phyloP scores from a whole-genome alignment of 2,797 vertebrate species.

The Orientallactaga sibirica region DNA sequence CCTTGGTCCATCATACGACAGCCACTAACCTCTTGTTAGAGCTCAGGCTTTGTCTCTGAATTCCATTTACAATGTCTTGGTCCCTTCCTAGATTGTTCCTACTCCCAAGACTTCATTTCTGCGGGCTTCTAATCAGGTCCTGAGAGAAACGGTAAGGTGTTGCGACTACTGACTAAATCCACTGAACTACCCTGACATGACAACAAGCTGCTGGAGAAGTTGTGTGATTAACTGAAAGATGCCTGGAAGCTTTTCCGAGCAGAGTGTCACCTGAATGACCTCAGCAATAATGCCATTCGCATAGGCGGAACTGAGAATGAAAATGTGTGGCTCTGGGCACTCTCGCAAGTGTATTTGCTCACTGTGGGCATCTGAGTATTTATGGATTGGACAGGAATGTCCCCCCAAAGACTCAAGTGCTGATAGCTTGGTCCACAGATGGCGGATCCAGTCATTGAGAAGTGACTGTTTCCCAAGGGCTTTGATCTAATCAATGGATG shows the following conservation, averaged over 20 bases:
- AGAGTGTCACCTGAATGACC: not conserved
- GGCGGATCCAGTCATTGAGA: not conserved
- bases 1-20: accelerated
- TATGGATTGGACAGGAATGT: not conserved
- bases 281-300: not conserved
- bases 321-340: not conserved
- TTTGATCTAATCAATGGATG: not conserved
- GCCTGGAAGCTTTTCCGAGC: slow-evolving; percentile 13
- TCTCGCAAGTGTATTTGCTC: not conserved
- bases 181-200: not conserved
- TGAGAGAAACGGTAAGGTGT: not conserved
- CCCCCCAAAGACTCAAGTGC: not conserved
- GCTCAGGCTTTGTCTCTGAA: not conserved
- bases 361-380: not conserved
- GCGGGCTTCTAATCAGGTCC: not conserved
- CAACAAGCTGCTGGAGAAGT: not conserved
- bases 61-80: not conserved
- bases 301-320: not conserved
- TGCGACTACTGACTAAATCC: not conserved
- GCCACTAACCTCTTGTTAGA: not conserved
- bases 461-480: not conserved
- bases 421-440: not conserved
- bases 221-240: not conserved
- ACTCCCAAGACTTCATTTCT: not conserved
- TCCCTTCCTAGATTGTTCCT: not conserved